Base-by-base conservation (phyloP, 2,113 vertebrate species). In the Xiphophorus couchianus region DNA sequence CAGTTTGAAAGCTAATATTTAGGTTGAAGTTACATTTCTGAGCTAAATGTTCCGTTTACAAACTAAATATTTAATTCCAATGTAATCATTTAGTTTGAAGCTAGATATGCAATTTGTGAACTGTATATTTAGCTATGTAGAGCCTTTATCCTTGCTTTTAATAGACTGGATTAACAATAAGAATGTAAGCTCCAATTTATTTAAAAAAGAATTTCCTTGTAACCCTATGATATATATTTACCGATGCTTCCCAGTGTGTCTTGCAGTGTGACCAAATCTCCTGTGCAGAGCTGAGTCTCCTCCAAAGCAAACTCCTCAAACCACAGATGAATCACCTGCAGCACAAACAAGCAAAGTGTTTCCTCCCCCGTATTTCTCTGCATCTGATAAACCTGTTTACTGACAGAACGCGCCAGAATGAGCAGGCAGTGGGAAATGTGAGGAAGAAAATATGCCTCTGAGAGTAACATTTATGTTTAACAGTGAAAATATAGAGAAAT, bases 311-410 rank as follows among this genome's bases (percentile, higher is more conserved):
- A 94, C 30, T 94, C 90, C 74, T 93, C 90, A 71, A 95, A 95
- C 94, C 92, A 93, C 83, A 96, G 74, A 80, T 91, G 91, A 84
- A 95, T 92, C 75, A 95, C 93, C 94, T 95, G 78, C 76, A 87
- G 86, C 66, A 80, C 35, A 83, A 75, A 78, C 64, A 84, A 0
- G n/a, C 31, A 79, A 29, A 81, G 44, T 62, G 58, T 85, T 84
- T 83, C 62, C 74, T 77, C 37, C 73, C 7, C 73, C 58, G 75
- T 30, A n/a, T 28, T 62, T 19, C 37, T 74, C 61, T 71, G 30
- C 67, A 74, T 66, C 42, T 63, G 62, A 69, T 64, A 65, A 74
- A 29, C 19, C 2, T 0, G 19, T 48, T 66, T 33, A 39, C 73
- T 77, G 51, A 51, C 11, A 35, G 69, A 65, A 28, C 29, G 27